These are phyloP conservation scores for Spodoptera picta DNA, from an alignment of 2,888 invertebrate genomes.

Conservation along the genomic window DNA sequence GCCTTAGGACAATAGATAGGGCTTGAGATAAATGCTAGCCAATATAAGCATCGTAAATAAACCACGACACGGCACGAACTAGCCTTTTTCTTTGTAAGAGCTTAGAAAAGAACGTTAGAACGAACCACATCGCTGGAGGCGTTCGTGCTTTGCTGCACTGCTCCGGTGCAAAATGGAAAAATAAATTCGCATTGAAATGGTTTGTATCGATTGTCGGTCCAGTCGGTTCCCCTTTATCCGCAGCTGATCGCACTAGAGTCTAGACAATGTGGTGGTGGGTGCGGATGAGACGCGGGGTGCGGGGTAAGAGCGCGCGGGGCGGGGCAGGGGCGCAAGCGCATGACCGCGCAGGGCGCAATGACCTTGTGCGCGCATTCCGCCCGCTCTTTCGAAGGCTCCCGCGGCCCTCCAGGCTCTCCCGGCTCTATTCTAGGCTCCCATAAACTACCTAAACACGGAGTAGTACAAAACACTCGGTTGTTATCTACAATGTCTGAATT, in stretches of 20 bases:
- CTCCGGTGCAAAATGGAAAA: constrained; percentile 76
- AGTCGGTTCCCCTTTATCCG: constrained; percentile 84
- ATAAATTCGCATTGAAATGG: constrained; percentile 82
- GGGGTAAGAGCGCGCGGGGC: constrained; percentile 57
- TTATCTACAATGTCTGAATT: constrained; percentile 63
- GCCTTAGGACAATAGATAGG: constrained; percentile 65
- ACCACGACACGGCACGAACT: constrained; percentile 67
- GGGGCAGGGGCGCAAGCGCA: constrained; percentile 78
- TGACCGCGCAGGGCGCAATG: constrained; percentile 89
- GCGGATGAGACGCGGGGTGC: constrained; percentile 65
- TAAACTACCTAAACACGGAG: constrained; percentile 64
- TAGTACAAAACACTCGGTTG: constrained; percentile 55
- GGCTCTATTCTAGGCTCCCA: constrained; percentile 72
- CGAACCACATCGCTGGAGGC: constrained; percentile 78
- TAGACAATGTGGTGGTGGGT: constrained; percentile 80
- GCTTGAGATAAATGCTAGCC: constrained; percentile 72
- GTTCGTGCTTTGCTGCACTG: constrained; percentile 71
- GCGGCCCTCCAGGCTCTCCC: constrained; percentile 75
- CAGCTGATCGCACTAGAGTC: constrained; percentile 84
- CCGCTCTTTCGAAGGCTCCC: constrained; percentile 80
- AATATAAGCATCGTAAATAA: constrained; percentile 79
- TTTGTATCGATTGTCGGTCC: constrained; percentile 79
- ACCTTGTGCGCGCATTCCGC: constrained; percentile 87
- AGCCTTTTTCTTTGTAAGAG: constrained; percentile 72
- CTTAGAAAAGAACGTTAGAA: constrained; percentile 83